These are phyloP conservation scores for Pemphredon lugubris DNA, from an alignment of 2,888 invertebrate species.

Conservation along the genomic window DNA sequence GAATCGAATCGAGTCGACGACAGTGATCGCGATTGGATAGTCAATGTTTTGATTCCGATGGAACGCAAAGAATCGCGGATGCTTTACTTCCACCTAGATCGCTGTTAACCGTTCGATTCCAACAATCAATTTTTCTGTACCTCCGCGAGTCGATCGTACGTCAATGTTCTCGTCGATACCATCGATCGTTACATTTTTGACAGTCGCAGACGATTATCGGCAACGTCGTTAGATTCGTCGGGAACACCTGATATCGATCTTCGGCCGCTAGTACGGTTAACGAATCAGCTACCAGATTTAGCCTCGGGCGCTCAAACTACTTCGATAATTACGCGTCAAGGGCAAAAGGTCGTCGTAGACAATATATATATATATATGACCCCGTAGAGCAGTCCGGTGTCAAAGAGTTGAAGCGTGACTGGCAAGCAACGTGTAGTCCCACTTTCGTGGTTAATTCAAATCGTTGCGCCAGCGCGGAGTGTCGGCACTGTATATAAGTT, in stretches of 20 bases:
- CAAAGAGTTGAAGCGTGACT: constrained; percentile 31
- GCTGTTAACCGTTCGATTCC: no score
- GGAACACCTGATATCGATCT: constrained; percentile 32
- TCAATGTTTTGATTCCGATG: no score
- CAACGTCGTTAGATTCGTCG: no score
- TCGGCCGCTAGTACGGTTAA: constrained; percentile 7
- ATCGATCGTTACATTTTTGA: no score
- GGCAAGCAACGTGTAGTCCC: neutral
- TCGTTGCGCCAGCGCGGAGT: neutral
- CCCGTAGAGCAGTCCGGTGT: constrained; percentile 7
- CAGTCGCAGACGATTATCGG: no score
- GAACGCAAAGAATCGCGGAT: no score
- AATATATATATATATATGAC: constrained; percentile 21
- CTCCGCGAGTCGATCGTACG: no score
- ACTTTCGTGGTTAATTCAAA: constrained; percentile 34
- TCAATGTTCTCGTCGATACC: no score
- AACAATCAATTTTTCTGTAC: no score
- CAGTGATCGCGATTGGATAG: no score
- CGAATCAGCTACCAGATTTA: constrained; percentile 36
- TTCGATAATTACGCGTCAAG: constrained; percentile 59
- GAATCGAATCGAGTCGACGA: no score
- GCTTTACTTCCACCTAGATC: no score
- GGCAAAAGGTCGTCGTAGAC: constrained; percentile 53
- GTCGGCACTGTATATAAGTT: neutral
- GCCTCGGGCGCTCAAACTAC: constrained; percentile 23